Evolutionary conservation across 2,797 vertebrate species (phyloP).

Genomic region (Morus bassanus): DNA sequence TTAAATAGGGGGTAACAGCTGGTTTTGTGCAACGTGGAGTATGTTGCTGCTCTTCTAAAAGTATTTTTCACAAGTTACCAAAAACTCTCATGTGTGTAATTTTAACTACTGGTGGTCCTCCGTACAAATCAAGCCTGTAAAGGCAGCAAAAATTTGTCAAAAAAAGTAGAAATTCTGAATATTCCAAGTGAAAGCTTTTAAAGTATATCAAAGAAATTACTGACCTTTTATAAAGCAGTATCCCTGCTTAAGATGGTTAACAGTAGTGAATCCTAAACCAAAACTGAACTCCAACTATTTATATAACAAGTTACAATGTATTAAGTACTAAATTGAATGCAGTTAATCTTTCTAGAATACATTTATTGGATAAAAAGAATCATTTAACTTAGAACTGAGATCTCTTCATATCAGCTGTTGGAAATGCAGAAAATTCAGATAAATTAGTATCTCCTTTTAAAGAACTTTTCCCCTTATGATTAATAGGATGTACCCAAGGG

Average conservation of each 20-base stretch:
- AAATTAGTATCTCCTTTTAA: not conserved
- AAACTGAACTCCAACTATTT: not conserved
- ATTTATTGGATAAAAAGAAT: not conserved
- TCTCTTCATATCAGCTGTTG: not conserved
- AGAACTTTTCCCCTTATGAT: not conserved
- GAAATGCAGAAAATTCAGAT: not conserved
- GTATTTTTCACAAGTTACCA: not conserved
- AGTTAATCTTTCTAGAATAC: not conserved
- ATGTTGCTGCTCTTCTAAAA: not conserved
- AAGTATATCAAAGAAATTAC: not conserved
- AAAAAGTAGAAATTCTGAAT: not conserved
- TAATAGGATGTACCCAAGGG: not conserved
- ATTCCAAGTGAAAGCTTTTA: not conserved
- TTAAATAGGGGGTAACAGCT: not conserved
- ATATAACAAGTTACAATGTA: not conserved
- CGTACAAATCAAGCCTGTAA: not conserved
- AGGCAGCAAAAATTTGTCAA: not conserved
- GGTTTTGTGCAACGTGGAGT: not conserved
- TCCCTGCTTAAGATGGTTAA: not conserved
- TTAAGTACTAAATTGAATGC: not conserved
- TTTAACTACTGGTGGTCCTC: not conserved
- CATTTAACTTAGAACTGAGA: not conserved
- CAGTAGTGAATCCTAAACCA: not conserved
- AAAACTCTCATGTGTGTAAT: not conserved
- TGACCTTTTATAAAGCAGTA: not conserved